Evolutionary conservation across 2,888 invertebrate species (phyloP).

Genomic region (Nasonovia ribisnigri): DNA sequence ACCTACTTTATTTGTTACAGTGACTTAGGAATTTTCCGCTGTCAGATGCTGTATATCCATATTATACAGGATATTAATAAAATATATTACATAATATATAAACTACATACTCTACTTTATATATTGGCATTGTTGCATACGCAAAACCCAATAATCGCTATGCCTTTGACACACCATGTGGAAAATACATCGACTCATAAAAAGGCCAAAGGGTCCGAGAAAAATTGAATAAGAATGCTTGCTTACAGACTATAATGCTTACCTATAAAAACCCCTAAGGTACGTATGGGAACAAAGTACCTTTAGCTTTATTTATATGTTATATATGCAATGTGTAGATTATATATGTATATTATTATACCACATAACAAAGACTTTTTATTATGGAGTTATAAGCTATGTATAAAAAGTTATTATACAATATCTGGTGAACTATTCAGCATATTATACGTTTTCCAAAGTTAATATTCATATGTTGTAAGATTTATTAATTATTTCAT

Average conservation of each 20-base stretch:
- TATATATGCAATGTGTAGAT: not conserved
- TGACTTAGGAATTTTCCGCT: slow-evolving; percentile 43
- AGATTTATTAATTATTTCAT: not conserved
- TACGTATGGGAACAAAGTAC: slow-evolving; percentile 11
- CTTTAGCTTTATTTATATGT: not conserved
- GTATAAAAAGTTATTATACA: slow-evolving; percentile 40
- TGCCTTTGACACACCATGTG: slow-evolving; percentile 54
- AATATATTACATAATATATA: slow-evolving; percentile 3
- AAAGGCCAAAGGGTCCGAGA: slow-evolving; percentile 54
- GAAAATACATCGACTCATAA: slow-evolving; percentile 50
- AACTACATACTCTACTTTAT: slow-evolving; percentile 47
- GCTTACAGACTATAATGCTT: not conserved
- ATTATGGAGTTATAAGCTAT: slow-evolving; percentile 2
- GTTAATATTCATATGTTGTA: not conserved
- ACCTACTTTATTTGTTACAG: not conserved
- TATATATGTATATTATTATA: slow-evolving; percentile 1
- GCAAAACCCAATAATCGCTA: slow-evolving; percentile 50
- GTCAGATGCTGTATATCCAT: not conserved
- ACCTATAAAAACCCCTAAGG: slow-evolving; percentile 36
- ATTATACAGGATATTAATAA: slow-evolving; percentile 53
- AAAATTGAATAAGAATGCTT: slow-evolving; percentile 50
- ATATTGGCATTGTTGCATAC: slow-evolving; percentile 29
- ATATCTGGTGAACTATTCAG: not conserved
- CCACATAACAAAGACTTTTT: not conserved
- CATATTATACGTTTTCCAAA: not conserved